Evolutionary conservation across 2,888 invertebrate species (phyloP).

Genomic region (Apotomis turbidana): DNA sequence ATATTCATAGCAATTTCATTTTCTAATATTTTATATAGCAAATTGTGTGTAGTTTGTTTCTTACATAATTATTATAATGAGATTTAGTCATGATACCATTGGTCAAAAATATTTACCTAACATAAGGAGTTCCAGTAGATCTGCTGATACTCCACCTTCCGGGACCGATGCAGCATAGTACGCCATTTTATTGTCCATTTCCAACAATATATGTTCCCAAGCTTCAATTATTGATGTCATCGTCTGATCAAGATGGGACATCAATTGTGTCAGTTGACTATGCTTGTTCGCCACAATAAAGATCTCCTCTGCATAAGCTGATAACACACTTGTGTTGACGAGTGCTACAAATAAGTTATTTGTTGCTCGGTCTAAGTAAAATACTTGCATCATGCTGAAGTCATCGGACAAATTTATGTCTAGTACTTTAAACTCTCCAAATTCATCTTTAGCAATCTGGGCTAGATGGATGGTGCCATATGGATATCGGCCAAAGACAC

Average conservation of each 20-base stretch:
- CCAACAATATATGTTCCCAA: constrained; percentile 96
- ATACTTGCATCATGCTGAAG: constrained; percentile 87
- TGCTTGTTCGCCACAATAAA: constrained; percentile 89
- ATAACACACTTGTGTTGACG: constrained; percentile 85
- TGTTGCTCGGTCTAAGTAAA: constrained; percentile 80
- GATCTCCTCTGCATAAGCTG: constrained; percentile 87
- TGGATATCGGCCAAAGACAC: constrained; percentile 93
- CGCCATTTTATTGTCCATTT: constrained; percentile 96
- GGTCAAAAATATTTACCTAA: constrained; percentile 82
- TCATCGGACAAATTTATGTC: constrained; percentile 88
- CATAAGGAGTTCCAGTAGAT: constrained; percentile 95
- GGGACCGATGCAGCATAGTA: constrained; percentile 92
- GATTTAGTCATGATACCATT: too few relatives aligned
- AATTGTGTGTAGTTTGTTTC: too few relatives aligned
- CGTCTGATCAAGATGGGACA: constrained; percentile 88
- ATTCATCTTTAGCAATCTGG: constrained; percentile 82
- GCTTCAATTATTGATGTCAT: constrained; percentile 93
- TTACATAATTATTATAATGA: too few relatives aligned
- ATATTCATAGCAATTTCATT: too few relatives aligned
- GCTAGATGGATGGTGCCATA: constrained; percentile 87
- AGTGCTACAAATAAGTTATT: constrained; percentile 76
- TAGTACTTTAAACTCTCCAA: constrained; percentile 83
- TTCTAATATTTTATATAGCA: too few relatives aligned
- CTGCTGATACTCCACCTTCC: constrained; percentile 93
- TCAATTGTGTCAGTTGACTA: constrained; percentile 87